Base-by-base conservation (phyloP, 1,140 invertebrate species). In the Drosophila sproati region DNA sequence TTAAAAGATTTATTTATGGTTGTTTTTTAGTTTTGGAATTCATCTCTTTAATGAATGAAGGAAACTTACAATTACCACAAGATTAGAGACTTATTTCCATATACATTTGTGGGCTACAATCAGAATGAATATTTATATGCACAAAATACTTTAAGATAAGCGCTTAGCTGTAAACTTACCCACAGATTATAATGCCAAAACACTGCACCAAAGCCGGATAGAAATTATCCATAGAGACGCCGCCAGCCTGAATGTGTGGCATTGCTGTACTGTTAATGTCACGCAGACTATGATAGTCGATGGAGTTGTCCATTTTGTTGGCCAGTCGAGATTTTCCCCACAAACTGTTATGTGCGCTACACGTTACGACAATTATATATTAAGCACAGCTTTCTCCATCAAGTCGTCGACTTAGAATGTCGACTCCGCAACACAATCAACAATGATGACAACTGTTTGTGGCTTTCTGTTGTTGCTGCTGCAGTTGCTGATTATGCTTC, bases 191-290 rank as follows among this genome's bases (percentile, higher is more conserved):
- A 57, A 98, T 96, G 47, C 95, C 96, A 94, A 98, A 98, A 92
- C 97, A 98, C 94, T 98, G 96, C 61, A 98, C 94, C 39, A 99
- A 93, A 8, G 98, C 98, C 73, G 97, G 96, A 93, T 97, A 98
- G 4, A 98, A 94, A 92, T 97, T 96, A 77, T 98, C 96, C 78
- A 96, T 94, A 20, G 94, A 94, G 56, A 95, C 93, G 29, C 93
- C 90, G 43, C 81, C 77, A 66, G 89, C 91, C 20, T 88, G 85
- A 51, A 56, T 69, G 59, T 62, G 78, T 57, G 75, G 82, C 60
- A 71, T 62, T 32, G 76, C 57, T 29, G 72, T 5, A 28, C 75
- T 64, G 45, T 66, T 73, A 56, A 61, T 61, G 48, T 72, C 64
- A 41, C 41, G 43, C 56, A 82, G 41, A 67, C 71, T 72, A 60